Conservation (phyloP, 37 sponge, comb jelly and placozoan genomes). For the Theonella swinhoei region DNA sequence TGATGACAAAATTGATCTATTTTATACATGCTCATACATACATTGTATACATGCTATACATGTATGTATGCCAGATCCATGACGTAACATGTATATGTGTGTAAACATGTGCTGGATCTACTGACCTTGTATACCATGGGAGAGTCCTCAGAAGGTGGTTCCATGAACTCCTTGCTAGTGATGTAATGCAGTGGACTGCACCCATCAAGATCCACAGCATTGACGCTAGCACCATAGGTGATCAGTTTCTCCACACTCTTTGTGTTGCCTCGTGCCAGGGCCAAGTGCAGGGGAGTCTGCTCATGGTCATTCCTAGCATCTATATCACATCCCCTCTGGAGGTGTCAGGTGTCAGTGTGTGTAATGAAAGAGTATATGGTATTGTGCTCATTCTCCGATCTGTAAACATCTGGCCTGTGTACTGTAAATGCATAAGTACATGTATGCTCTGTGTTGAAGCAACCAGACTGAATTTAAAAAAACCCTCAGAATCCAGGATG, state of each 20-base stretch:
- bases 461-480: no score
- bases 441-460: no score
- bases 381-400: no score
- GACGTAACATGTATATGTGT: no score
- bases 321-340: slow-evolving; percentile 34
- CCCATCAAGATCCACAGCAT: slow-evolving; percentile 52
- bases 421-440: no score
- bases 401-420: no score
- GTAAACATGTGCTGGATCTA: no score
- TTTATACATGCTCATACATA: no score
- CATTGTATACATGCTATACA: no score
- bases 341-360: background rate
- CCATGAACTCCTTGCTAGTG: slow-evolving; percentile 6
- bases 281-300: slow-evolving; percentile 66
- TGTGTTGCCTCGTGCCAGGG: slow-evolving; percentile 53
- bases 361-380: background rate
- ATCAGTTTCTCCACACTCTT: slow-evolving; percentile 68
- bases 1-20: no score
- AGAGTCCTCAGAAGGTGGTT: slow-evolving; percentile 15
- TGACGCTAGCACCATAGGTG: slow-evolving; percentile 58
- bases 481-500: no score
- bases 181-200: slow-evolving; percentile 66
- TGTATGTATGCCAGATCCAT: no score
- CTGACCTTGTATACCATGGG: slow-evolving; percentile 39
- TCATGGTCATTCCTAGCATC: slow-evolving; percentile 18